Conservation (phyloP, 2,797 vertebrate genomes). For the Alauda arvensis region DNA sequence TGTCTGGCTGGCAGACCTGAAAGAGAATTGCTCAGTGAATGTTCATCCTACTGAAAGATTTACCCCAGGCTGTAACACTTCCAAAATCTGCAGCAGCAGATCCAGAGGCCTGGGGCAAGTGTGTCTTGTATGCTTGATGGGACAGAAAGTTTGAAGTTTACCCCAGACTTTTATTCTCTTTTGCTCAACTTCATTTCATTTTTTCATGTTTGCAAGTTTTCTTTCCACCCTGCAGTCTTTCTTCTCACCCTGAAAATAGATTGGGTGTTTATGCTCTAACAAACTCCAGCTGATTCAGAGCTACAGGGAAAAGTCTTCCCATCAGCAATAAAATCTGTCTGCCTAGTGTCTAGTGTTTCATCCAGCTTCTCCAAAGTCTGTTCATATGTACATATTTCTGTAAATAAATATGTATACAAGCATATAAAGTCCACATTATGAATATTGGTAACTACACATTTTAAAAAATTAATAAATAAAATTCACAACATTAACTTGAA, state of each 20-base stretch:
- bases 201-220: background rate
- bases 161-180: background rate
- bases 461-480: background rate
- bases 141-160: background rate
- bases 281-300: background rate
- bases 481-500: background rate
- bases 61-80: background rate
- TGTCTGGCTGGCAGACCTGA: background rate
- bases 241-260: background rate
- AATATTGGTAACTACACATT: background rate
- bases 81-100: background rate
- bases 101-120: background rate
- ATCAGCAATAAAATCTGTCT: background rate
- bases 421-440: background rate
- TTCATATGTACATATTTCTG: background rate
- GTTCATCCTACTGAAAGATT: background rate
- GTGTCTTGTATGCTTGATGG: background rate
- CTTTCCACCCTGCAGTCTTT: background rate
- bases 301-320: background rate
- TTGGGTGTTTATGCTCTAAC: background rate
- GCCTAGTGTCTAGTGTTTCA: background rate
- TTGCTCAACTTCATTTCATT: background rate
- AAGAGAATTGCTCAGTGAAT: constrained; percentile 1
- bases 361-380: background rate
- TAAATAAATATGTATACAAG: background rate